Evolutionary conservation across 2,888 invertebrate genomes (phyloP), one percentile per base, ranked within the genome.

Genomic region (Chrysomela aeneicollis): DNA sequence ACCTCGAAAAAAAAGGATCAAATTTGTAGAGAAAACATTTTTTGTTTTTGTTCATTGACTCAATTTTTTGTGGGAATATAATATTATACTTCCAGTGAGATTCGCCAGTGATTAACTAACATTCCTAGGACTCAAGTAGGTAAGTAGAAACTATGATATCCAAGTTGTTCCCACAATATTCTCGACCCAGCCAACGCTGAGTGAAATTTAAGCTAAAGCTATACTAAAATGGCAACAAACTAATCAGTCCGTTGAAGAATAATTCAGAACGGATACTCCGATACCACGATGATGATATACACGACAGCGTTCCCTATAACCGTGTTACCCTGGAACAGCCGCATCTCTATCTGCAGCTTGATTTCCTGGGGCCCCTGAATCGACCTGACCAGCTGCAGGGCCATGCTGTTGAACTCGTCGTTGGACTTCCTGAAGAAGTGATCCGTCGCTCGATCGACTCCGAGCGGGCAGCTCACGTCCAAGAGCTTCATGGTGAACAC

Each of bases 281-380:
- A 94, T 3, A 97, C 94, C 77, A 90, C 91, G 57, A 97, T 90
- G 75, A 91, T 90, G 55, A 97, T 86, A 79, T 92, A 94, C 0
- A 95, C 94, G 0, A 96, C 87, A 10, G 93, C 94, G 49, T 89
- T 91, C 0, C 95, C 95, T 6, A 90, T 90, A 68, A 92, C 93
- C 57, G 87, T 86, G 3, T 89, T 88, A 53, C 88, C 86, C 64
- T 88, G 89, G 79, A 90, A 92, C 1, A 95, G 85, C 62, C 93
- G 92, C 95, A 97, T 95, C 68, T 89, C 89, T 26, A 97, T 85
- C 75, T 94, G 91, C 32, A 97, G 82, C 75, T 95, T 93, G 71
- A 97, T 90, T 76, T 95, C 95, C 80, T 97, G 97, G 0, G 97
- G 96, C 0, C 97, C 97, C 68, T 88, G 87, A 0, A 97, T 86